Evolutionary conservation across 2,888 invertebrate genomes (phyloP), one percentile per base, ranked within the genome.

Genomic region (Platycnemis pennipes): DNA sequence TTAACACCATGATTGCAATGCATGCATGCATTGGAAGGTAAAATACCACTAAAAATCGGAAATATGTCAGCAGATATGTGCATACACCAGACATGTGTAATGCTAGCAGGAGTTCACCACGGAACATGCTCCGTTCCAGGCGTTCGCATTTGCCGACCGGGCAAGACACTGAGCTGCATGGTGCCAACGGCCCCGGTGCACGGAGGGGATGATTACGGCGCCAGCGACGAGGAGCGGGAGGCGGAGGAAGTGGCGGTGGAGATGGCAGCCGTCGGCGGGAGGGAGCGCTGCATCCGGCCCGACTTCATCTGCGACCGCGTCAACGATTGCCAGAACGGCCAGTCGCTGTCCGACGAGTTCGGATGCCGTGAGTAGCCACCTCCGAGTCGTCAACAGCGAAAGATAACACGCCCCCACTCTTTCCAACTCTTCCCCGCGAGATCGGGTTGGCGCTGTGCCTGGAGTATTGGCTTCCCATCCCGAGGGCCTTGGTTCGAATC

Each of bases 321-420:
- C 94, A 96, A 96, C 94, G 96, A 97, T 95, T 97, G 97, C 95
- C 96, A 95, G 94, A 96, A 96, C 95, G 96, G 96, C 7, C 96
- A 96, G 5, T 95, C 95, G 37, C 95, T 96, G 2, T 96, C 96
- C 0, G 97, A 97, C 94, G 97, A 97, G 95, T 96, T 95, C 91
- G 96, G 96, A 26, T 97, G 97, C 95, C 95, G 96, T 96, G 95
- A 95, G 95, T 95, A 77, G n/a, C n/a, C n/a, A n/a, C n/a, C n/a
- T n/a, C n/a, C n/a, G n/a, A n/a, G n/a, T n/a, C n/a, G n/a, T n/a
- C n/a, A n/a, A n/a, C n/a, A n/a, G n/a, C n/a, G n/a, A n/a, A n/a
- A n/a, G n/a, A n/a, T n/a, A n/a, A n/a, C n/a, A n/a, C n/a, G n/a
- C n/a, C n/a, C n/a, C n/a, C n/a, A n/a, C n/a, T n/a, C n/a, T n/a